These are phyloP conservation scores for Crambe crambe DNA, from an alignment of 37 sponge, comb jelly and placozoan species.

Conservation along the genomic window DNA sequence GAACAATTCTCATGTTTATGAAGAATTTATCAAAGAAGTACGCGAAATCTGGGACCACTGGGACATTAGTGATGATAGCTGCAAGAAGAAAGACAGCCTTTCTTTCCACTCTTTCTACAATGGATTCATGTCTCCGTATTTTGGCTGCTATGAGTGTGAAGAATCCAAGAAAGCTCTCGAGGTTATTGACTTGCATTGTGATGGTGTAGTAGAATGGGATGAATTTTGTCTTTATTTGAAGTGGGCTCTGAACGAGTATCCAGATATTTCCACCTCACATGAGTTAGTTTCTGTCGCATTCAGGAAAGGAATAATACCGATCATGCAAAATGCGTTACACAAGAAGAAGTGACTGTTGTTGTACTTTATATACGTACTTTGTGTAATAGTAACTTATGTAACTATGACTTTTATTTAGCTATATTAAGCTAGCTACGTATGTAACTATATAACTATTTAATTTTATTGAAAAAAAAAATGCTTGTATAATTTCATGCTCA, in stretches of 20 bases:
- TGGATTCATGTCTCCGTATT: slow-evolving; percentile 87
- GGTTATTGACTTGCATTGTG: slow-evolving; percentile 79
- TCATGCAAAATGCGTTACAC: slow-evolving; percentile 75
- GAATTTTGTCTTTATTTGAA: slow-evolving; percentile 81
- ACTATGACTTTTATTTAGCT: too few species aligned
- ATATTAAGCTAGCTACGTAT: too few species aligned
- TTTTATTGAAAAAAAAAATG: too few species aligned
- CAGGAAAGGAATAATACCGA: slow-evolving; percentile 77
- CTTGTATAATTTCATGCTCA: too few species aligned
- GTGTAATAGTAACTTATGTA: too few species aligned
- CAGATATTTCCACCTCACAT: slow-evolving; percentile 43
- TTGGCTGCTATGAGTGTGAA: slow-evolving; percentile 84
- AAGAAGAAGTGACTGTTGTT: too few species aligned
- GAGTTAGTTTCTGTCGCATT: slow-evolving; percentile 62
- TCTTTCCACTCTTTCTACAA: slow-evolving; percentile 81
- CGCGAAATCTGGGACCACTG: slow-evolving; percentile 72
- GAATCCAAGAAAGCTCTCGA: slow-evolving; percentile 57
- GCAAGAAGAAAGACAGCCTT: slow-evolving; percentile 52
- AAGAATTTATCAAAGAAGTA: slow-evolving; percentile 59
- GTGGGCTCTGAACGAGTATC: slow-evolving; percentile 85
- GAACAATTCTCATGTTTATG: too few species aligned
- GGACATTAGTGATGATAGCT: slow-evolving; percentile 50
- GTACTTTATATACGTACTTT: too few species aligned
- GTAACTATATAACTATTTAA: too few species aligned
- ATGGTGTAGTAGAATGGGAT: slow-evolving; percentile 77